phyloP scores from a whole-genome alignment of 2,797 vertebrate genomes.

The Amniataba percoides region DNA sequence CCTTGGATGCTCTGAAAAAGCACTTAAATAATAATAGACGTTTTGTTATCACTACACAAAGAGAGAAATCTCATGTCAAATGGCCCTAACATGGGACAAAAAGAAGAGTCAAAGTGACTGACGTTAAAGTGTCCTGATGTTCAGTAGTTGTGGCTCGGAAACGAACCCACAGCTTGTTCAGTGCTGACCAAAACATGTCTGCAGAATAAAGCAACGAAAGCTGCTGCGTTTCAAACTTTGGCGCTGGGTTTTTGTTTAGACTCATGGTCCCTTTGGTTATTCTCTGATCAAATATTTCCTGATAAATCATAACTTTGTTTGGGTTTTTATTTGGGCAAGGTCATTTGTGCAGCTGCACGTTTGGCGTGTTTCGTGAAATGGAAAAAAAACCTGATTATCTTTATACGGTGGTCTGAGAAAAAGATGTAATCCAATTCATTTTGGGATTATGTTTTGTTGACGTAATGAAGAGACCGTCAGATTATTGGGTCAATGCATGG shows the following conservation, averaged over 20 bases:
- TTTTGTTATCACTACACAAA: not conserved
- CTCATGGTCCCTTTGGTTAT: not conserved
- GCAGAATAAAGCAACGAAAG: not conserved
- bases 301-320: slow-evolving; percentile 2
- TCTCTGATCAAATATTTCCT: not conserved
- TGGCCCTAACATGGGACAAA: not conserved
- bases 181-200: not conserved
- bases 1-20: too few species aligned
- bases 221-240: not conserved
- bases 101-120: not conserved
- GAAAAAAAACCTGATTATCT: not conserved
- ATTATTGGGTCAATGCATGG: not conserved
- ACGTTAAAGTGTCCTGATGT: not conserved
- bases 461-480: not conserved
- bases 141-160: too few species aligned
- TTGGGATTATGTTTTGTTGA: too few species aligned
- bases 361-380: not conserved
- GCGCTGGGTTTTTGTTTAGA: not conserved
- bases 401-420: not conserved
- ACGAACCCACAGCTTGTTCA: not conserved
- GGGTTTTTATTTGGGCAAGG: not conserved
- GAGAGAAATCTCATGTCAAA: not conserved
- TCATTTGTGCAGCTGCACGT: not conserved
- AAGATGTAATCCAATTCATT: too few species aligned
- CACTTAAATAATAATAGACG: too few species aligned